Base-by-base conservation (phyloP, 2,797 vertebrate genomes). In the Cyclopterus lumpus region DNA sequence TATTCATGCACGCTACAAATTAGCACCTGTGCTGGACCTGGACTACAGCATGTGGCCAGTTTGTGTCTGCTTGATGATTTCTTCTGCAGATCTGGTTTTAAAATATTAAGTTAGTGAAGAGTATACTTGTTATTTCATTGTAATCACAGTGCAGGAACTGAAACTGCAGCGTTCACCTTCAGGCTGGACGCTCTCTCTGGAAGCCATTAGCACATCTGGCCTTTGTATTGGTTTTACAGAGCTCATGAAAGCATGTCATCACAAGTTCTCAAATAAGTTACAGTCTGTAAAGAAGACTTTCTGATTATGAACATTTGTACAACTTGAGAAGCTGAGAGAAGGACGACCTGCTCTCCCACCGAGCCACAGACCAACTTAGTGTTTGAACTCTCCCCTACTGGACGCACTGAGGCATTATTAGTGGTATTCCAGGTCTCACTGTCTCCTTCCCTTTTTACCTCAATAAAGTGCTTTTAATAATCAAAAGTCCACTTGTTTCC, bases 101-200 rank as follows among this genome's bases (percentile, higher is more conserved):
- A 42, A 55, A 75, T 85, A 89, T 91, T 92, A 91, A 88, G 83
- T 89, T 81, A 86, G 91, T 90, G 89, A 87, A 85, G 80, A 81
- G 64, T n/a, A 54, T 40, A 81, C 32, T 71, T 57, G 58, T 92
- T 90, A 85, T 89, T 92, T 93, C n/a, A n/a, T n/a, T 93, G 91
- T 86, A 88, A 92, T 92, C 93, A 92, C 82, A 81, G 82, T 62
- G 62, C 86, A 91, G 91, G 90, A 92, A 92, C 83, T 86, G 65
- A 83, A 83, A 86, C 77, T 69, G 83, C 58, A 1, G 73, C n/a
- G 11, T 57, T 78, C 80, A 79, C 69, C 70, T 82, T 58, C 71
- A 80, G 86, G 77, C 84, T 75, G 79, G 71, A 73, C 36, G 75
- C 30, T 30, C 34, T 59, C 67, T 88, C 81, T 90, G 83, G 81